Conservation (phyloP, 2,113 vertebrate genomes). For the Phylloscopus whistleri region DNA sequence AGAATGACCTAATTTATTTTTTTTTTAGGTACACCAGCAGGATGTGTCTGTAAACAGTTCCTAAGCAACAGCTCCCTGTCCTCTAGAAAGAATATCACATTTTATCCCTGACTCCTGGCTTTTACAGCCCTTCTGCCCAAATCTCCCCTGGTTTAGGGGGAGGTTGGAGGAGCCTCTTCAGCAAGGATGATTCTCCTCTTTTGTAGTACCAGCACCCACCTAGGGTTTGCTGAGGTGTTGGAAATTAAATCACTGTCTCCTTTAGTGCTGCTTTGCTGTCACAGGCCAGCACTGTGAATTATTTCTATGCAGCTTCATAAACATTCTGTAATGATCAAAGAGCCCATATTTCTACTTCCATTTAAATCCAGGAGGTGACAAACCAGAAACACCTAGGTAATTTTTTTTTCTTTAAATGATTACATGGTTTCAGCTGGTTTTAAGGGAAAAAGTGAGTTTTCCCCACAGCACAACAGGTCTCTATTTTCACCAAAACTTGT, state of each 20-base stretch:
- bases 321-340: background rate
- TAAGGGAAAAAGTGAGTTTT: background rate
- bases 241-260: background rate
- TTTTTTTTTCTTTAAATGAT: background rate
- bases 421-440: background rate
- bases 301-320: background rate
- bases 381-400: background rate
- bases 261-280: background rate
- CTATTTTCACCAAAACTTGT: background rate
- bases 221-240: background rate
- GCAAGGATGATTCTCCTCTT: background rate
- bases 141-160: background rate
- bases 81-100: background rate
- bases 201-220: background rate
- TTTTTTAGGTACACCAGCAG: background rate
- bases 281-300: background rate
- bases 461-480: background rate
- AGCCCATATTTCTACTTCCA: background rate
- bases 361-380: background rate
- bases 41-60: constrained; percentile 54
- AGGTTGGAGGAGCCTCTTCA: background rate
- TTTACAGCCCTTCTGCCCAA: background rate
- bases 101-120: background rate
- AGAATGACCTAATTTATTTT: constrained; percentile 25
- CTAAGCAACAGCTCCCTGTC: constrained; percentile 57